These are phyloP conservation scores for Plectropomus leopardus DNA, from an alignment of 2,113 vertebrate species.

Conservation along the genomic window DNA sequence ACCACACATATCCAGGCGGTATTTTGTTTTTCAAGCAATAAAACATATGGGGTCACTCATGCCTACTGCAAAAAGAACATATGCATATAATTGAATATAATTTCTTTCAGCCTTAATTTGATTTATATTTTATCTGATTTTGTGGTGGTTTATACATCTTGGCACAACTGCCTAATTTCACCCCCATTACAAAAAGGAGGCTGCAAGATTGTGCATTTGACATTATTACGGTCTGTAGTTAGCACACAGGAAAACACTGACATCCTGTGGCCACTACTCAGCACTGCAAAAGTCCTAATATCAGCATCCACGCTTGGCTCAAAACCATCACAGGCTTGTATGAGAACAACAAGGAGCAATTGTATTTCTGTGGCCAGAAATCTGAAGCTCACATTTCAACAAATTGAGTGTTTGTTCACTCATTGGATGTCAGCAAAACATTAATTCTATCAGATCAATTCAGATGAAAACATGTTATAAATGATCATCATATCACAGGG, in stretches of 20 bases:
- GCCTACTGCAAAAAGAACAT: not conserved
- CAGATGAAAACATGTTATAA: not conserved
- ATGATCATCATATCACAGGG: not conserved
- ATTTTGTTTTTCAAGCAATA: not conserved
- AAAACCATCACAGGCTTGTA: not conserved
- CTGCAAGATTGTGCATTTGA: not conserved
- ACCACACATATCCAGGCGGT: not conserved
- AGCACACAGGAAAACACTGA: slow-evolving; percentile 48
- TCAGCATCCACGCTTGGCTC: not conserved
- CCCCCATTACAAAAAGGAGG: slow-evolving; percentile 11
- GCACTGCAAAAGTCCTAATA: slow-evolving; percentile 15
- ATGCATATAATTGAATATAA: not conserved
- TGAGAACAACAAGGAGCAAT: not conserved
- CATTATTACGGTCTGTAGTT: not conserved
- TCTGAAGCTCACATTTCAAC: not conserved
- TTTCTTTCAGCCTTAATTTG: not conserved
- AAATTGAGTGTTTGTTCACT: not conserved
- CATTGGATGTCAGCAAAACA: not conserved
- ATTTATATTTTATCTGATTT: not conserved
- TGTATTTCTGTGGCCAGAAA: not conserved
- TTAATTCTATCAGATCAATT: not conserved
- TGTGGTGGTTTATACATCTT: not conserved
- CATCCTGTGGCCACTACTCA: slow-evolving; percentile 56
- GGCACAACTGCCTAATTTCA: not conserved
- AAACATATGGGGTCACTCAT: not conserved